phyloP scores from a whole-genome alignment of 2,888 invertebrate genomes.

The Cryptocephalus primarius region DNA sequence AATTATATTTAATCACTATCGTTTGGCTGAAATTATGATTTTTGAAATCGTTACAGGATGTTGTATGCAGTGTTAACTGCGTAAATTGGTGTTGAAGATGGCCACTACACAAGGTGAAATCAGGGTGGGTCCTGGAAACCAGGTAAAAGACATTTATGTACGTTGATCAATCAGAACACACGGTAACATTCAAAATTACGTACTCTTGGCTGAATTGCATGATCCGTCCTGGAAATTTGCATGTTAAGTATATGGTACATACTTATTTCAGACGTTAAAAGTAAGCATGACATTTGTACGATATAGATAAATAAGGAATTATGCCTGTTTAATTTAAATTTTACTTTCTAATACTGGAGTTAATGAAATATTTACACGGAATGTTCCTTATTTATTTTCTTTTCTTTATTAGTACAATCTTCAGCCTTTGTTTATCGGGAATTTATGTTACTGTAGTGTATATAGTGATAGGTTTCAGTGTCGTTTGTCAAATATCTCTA shows the following conservation, averaged over 20 bases:
- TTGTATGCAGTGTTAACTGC: no score
- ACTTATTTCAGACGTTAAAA: no score
- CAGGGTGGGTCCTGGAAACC: conserved; percentile 67
- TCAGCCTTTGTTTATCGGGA: conserved; percentile 1
- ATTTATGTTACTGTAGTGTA: not conserved
- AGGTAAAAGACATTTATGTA: conserved; percentile 60
- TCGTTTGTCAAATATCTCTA: not conserved
- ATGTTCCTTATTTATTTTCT: not conserved
- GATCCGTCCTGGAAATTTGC: no score
- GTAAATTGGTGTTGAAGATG: conserved; percentile 26
- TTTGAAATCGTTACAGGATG: no score
- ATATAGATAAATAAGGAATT: not conserved
- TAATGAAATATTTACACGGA: no score
- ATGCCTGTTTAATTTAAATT: no score
- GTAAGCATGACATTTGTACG: no score
- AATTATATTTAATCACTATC: no score
- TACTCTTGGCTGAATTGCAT: not conserved
- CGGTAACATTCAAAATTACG: conserved; percentile 37
- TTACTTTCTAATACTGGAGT: no score
- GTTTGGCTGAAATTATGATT: no score
- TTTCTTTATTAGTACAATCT: conserved; percentile 1
- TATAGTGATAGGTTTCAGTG: not conserved
- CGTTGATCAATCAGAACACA: conserved; percentile 36
- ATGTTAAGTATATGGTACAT: no score
- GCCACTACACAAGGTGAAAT: conserved; percentile 67